Conservation (phyloP, 2,797 vertebrate genomes). For the Enteromius anoplus region DNA sequence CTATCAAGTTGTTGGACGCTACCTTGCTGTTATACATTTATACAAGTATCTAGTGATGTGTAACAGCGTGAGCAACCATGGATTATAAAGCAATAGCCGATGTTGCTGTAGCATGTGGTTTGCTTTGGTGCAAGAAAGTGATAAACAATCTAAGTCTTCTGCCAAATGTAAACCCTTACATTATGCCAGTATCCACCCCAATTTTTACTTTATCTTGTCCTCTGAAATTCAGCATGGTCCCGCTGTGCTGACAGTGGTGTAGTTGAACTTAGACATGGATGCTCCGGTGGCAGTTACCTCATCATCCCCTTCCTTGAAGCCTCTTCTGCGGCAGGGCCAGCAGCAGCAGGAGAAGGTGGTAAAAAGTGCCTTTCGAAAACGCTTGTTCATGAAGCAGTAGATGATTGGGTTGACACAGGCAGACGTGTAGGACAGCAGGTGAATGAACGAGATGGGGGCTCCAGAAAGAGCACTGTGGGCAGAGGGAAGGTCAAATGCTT, state of each 20-base stretch:
- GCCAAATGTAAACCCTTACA: neutral
- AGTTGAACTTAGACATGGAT: conserved; percentile 92
- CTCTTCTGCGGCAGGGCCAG: conserved; percentile 59
- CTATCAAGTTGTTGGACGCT: neutral
- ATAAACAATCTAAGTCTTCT: conserved; percentile 1
- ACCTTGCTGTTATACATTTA: conserved; percentile 29
- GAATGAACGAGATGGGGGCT: conserved; percentile 93
- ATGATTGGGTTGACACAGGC: conserved; percentile 93
- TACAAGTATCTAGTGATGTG: conserved; percentile 28
- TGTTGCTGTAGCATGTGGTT: conserved; percentile 33
- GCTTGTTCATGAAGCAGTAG: conserved; percentile 99
- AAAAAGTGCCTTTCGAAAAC: conserved; percentile 89
- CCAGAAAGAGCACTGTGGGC: conserved; percentile 85
- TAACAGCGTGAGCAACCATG: conserved; percentile 6
- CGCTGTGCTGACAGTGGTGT: conserved; percentile 93
- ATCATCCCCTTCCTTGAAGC: conserved; percentile 68
- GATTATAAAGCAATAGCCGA: neutral
- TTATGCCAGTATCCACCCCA: neutral
- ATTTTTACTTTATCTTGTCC: neutral
- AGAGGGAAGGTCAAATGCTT: conserved; percentile 81
- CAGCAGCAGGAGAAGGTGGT: conserved; percentile 84
- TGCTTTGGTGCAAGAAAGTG: neutral
- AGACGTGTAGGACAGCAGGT: conserved; percentile 88
- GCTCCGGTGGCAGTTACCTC: conserved; percentile 80
- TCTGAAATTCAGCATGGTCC: conserved; percentile 77